phyloP scores from a whole-genome alignment of 1,140 invertebrate genomes.

The Drosophila sulfurigaster region DNA sequence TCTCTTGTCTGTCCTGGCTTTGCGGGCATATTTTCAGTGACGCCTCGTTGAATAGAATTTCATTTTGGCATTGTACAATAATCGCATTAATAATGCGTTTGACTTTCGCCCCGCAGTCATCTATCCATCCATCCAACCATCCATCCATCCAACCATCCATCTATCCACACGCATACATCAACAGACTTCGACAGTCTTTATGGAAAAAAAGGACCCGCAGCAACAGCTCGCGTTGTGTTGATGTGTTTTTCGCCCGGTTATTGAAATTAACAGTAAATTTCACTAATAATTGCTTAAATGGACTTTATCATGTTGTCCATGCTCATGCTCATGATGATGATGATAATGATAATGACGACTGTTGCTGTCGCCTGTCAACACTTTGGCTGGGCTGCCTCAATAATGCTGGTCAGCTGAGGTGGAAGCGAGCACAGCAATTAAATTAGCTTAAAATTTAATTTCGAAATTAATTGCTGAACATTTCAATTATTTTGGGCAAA shows the following conservation, averaged over 20 bases:
- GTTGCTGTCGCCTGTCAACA: constrained; percentile 69
- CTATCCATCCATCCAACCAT: neutral
- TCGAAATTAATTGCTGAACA: constrained; percentile 14
- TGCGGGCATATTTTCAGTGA: constrained; percentile 50
- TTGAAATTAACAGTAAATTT: constrained; percentile 80
- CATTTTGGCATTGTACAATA: constrained; percentile 67
- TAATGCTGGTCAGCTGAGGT: constrained; percentile 56
- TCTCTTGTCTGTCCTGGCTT: neutral
- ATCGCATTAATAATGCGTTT: constrained; percentile 76
- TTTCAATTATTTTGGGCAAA: neutral
- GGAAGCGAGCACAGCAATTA: constrained; percentile 11
- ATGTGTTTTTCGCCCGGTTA: constrained; percentile 34
- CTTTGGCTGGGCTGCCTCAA: constrained; percentile 35
- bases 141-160: no score
- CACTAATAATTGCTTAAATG: constrained; percentile 77
- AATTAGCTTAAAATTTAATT: constrained; percentile 17
- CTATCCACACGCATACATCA: no score
- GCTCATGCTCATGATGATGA: constrained; percentile 19
- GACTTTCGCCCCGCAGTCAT: constrained; percentile 25
- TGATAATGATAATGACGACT: constrained; percentile 1
- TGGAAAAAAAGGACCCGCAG: constrained; percentile 51
- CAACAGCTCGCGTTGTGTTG: neutral
- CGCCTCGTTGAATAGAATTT: constrained; percentile 58
- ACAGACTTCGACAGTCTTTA: neutral
- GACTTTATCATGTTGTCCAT: constrained; percentile 55